Evolutionary conservation across 2,113 vertebrate species (phyloP).

Genomic region (Phodopus roborovskii): DNA sequence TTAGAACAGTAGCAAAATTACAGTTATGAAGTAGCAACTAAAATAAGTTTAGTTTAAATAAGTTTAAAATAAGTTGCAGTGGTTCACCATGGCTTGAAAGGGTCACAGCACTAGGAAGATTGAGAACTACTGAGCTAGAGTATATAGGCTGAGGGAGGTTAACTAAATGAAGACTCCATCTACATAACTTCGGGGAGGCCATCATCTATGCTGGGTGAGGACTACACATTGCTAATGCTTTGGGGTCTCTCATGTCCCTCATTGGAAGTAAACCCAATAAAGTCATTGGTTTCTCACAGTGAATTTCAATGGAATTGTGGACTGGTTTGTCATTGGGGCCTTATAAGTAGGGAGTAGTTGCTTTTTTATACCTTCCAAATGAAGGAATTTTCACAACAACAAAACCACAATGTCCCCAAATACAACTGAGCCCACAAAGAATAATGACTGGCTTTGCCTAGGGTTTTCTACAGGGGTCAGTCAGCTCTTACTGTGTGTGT

Average conservation of each 20-base stretch:
- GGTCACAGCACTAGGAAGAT: neutral
- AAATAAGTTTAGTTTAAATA: neutral
- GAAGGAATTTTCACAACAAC: neutral
- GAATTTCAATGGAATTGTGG: neutral
- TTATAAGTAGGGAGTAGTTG: neutral
- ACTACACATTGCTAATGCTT: too few species aligned
- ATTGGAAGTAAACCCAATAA: too few species aligned
- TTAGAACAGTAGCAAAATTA: neutral
- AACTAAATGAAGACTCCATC: too few species aligned
- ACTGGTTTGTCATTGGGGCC: neutral
- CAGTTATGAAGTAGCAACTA: neutral
- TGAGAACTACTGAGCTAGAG: neutral
- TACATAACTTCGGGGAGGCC: neutral
- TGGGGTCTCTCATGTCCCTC: neutral
- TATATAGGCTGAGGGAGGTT: neutral
- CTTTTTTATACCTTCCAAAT: neutral
- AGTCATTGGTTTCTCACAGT: neutral
- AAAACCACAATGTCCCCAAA: neutral
- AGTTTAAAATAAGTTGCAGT: too few species aligned
- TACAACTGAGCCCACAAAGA: neutral
- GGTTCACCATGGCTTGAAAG: neutral
- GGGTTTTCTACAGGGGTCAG: neutral
- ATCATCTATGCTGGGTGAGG: neutral
- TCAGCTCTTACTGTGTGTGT: neutral
- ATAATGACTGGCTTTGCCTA: neutral